These are phyloP conservation scores for Aphelenchoides avenae DNA, from an alignment of 1,140 invertebrate species.

Conservation along the genomic window DNA sequence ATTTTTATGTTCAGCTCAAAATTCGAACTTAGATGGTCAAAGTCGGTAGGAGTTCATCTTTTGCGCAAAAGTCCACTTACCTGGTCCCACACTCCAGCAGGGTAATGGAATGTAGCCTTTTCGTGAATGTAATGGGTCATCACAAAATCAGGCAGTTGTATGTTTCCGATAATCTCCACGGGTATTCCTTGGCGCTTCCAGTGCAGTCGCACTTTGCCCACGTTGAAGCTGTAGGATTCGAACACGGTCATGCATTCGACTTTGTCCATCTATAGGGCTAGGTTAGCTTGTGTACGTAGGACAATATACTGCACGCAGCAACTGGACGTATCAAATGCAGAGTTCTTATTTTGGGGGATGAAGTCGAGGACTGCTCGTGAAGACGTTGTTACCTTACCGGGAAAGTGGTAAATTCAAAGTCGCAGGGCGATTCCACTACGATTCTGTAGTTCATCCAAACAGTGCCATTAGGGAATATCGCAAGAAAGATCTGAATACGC, in stretches of 20 bases:
- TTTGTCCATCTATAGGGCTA: constrained; percentile 48
- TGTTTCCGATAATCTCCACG: constrained; percentile 56
- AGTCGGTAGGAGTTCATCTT: constrained; percentile 14
- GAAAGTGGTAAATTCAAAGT: constrained; percentile 55
- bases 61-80: constrained; percentile 13
- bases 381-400: constrained; percentile 11
- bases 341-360: constrained; percentile 12
- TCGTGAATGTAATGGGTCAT: constrained; percentile 50
- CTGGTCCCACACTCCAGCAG: constrained; percentile 57
- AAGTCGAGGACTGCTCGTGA: not conserved
- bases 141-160: constrained; percentile 55
- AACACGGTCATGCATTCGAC: constrained; percentile 57
- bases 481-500: constrained; percentile 8
- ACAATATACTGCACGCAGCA: not conserved
- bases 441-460: constrained; percentile 56
- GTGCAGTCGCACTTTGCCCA: constrained; percentile 56
- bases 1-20: constrained; percentile 61
- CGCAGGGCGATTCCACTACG: constrained; percentile 54
- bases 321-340: constrained; percentile 15
- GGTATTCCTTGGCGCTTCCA: constrained; percentile 54
- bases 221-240: constrained; percentile 57
- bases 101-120: constrained; percentile 57
- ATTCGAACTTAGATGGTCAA: not conserved
- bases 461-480: constrained; percentile 58
- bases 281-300: not conserved